These are phyloP conservation scores for Pachliopta kotzebuea DNA, from an alignment of 2,888 invertebrate genomes.

Conservation along the genomic window DNA sequence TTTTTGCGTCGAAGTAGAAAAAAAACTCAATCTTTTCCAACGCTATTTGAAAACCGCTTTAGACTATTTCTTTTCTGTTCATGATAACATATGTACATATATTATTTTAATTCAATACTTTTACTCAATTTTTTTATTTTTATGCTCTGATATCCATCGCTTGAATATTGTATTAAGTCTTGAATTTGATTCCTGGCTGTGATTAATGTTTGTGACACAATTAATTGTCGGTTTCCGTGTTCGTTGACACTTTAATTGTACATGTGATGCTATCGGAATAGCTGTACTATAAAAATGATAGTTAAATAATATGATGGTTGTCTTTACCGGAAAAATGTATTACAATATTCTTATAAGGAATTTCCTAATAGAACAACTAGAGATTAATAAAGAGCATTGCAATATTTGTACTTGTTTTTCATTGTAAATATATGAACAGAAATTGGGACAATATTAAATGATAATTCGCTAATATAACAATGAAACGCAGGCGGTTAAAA, in stretches of 20 bases:
- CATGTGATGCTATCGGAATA: not conserved
- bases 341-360: no score
- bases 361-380: not conserved
- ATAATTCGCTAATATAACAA: slow-evolving; percentile 2
- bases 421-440: not conserved
- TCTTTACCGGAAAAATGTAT: not conserved
- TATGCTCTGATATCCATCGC: not conserved
- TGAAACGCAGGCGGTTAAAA: not conserved
- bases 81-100: no score
- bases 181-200: not conserved
- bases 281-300: not conserved
- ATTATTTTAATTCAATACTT: no score
- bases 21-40: no score
- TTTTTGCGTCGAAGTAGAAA: no score
- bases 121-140: not conserved
- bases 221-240: not conserved
- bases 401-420: no score
- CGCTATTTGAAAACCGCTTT: no score
- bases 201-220: slow-evolving; percentile 3
- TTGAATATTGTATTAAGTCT: not conserved
- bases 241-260: slow-evolving; percentile 2
- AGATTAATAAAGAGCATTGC: no score
- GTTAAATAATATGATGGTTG: no score
- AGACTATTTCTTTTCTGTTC: no score
- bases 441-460: not conserved